Evolutionary conservation across 2,113 vertebrate genomes (phyloP), one percentile per base, ranked within the genome.

Genomic region (Platichthys flesus): DNA sequence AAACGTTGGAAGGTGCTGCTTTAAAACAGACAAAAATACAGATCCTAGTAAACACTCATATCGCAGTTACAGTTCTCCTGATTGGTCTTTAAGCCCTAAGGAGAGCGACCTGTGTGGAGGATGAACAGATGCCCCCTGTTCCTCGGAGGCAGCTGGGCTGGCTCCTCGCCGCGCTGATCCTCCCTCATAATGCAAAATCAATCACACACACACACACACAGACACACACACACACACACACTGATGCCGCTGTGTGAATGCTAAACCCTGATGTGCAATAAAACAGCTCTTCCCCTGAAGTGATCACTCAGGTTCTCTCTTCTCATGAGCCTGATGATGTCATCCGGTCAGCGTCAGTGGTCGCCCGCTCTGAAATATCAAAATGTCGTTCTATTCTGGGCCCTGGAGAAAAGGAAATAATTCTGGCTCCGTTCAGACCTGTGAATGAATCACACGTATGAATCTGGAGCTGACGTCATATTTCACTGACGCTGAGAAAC

Each of bases 71-170:
- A 31, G 5, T 31, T 9, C 40, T 0, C 47, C 62, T 4, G 54
- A 67, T 77, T 59, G 59, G 31, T 49, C 20, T 71, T 78, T 57
- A 69, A 70, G 79, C 77, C 68, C 52, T 37, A 63, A 76, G 74
- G 73, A 85, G 74, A 62, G 69, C 14, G 12, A 70, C 79, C 26
- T 28, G 69, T 90, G 88, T 86, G 85, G 74, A 89, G 84, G 73
- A 82, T 64, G 87, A 88, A 92, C 85, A 91, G 83, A 91, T 66
- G 72, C 78, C 80, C 76, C 84, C 67, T 88, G 83, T 90, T 87
- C 84, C 80, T 59, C 63, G 0, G 69, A 79, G 85, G 60, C 90
- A 91, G 91, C 88, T 92, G 90, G 81, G 73, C 83, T 91, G 90
- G 87, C 79, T 75, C 18, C 1, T 3, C 81, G 82, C 82, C 60